phyloP scores from a whole-genome alignment of 2,113 vertebrate genomes.

The Pontoporia blainvillei region DNA sequence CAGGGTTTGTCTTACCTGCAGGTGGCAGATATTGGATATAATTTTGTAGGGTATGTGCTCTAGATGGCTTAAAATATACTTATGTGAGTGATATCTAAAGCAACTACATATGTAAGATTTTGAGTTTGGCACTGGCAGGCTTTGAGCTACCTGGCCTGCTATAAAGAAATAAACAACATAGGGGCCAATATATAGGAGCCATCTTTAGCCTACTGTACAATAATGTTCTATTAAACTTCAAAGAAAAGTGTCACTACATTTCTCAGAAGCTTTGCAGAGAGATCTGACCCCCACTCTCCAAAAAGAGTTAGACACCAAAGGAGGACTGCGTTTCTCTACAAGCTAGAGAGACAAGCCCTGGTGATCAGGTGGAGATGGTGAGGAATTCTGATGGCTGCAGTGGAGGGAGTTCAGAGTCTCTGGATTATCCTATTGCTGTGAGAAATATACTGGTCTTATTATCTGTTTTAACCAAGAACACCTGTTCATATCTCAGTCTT shows the following conservation, averaged over 20 bases:
- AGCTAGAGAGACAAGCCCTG: not conserved
- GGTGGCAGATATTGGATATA: not conserved
- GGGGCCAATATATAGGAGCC: not conserved
- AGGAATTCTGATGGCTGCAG: not conserved
- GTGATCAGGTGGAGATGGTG: not conserved
- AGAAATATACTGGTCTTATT: not conserved
- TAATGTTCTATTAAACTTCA: not conserved
- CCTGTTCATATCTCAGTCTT: not conserved
- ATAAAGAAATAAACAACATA: not conserved
- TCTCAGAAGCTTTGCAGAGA: not conserved
- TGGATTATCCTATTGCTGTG: not conserved
- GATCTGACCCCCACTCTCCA: not conserved
- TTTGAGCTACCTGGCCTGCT: not conserved
- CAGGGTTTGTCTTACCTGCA: not conserved
- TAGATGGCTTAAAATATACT: not conserved
- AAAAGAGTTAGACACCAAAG: not conserved
- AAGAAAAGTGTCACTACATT: not conserved
- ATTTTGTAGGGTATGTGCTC: not conserved
- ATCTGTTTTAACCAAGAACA: not conserved
- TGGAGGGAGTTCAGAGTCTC: not conserved
- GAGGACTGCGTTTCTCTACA: not conserved
- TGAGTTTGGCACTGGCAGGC: not conserved
- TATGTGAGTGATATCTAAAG: not conserved
- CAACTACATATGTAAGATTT: not conserved
- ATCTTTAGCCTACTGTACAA: not conserved